These are phyloP conservation scores for Prorops nasuta DNA, from an alignment of 1,140 invertebrate species.

Conservation along the genomic window DNA sequence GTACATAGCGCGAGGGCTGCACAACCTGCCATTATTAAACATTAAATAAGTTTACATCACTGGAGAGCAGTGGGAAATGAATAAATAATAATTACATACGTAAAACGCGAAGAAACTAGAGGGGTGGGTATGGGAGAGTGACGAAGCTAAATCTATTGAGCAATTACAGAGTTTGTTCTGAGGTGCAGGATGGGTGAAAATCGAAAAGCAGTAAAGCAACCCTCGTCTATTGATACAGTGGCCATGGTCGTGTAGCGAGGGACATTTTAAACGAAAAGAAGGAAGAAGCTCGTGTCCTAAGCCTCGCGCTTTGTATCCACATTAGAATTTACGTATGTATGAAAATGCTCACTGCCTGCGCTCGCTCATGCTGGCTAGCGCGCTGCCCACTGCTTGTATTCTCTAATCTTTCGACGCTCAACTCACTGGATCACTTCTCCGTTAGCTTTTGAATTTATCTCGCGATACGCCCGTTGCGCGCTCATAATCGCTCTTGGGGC, in stretches of 20 bases:
- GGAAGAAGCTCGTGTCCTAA: slow-evolving; percentile 19
- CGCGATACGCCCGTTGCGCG: too few relatives aligned
- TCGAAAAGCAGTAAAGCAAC: slow-evolving; percentile 16
- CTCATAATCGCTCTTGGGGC: too few relatives aligned
- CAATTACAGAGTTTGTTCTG: too few relatives aligned
- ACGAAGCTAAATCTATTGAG: too few relatives aligned
- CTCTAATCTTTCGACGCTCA: slow-evolving; percentile 31
- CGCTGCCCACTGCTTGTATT: slow-evolving; percentile 48
- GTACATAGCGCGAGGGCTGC: slow-evolving; percentile 25
- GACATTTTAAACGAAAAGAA: slow-evolving; percentile 15
- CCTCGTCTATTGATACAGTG: slow-evolving; percentile 22
- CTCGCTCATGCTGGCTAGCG: slow-evolving; percentile 43
- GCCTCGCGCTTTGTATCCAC: slow-evolving; percentile 37
- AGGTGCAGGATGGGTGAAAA: too few relatives aligned
- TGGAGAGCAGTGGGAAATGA: too few relatives aligned
- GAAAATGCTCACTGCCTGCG: slow-evolving; percentile 54
- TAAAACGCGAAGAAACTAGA: too few relatives aligned
- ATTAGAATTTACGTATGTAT: slow-evolving; percentile 46
- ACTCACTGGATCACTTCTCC: too few relatives aligned
- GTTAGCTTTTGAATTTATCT: too few relatives aligned
- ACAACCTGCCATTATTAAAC: slow-evolving; percentile 11
- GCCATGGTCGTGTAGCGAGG: slow-evolving; percentile 23
- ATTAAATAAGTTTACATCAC: neutral
- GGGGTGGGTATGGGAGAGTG: too few relatives aligned
- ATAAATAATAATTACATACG: too few relatives aligned